Evolutionary conservation across 2,888 invertebrate genomes (phyloP).

Genomic region (Drosophila hamatofila): DNA sequence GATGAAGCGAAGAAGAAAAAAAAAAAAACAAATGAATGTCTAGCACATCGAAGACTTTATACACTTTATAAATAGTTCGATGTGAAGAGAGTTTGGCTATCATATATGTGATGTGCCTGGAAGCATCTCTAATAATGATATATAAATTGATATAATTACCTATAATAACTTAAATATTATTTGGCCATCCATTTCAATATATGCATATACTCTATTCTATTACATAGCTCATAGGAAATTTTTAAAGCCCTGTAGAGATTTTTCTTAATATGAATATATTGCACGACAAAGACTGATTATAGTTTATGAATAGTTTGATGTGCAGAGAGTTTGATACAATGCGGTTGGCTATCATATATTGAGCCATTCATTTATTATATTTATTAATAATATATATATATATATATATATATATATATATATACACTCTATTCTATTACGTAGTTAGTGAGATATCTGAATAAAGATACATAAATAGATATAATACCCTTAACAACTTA

Average conservation of each 20-base stretch:
- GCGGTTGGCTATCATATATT: no score
- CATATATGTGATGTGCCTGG: not conserved
- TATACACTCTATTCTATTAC: no score
- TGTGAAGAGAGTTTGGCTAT: not conserved
- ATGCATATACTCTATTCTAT: not conserved
- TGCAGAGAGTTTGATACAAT: no score
- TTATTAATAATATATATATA: no score
- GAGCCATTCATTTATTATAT: no score
- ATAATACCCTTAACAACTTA: not conserved
- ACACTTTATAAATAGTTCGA: not conserved
- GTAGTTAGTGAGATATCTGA: no score
- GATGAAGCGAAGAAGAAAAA: not conserved
- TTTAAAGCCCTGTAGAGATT: not conserved
- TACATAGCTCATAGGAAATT: not conserved
- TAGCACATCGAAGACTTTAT: not conserved
- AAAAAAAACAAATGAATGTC: not conserved
- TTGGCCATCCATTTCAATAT: not conserved
- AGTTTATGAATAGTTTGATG: no score
- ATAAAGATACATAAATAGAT: not conserved
- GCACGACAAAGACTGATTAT: no score
- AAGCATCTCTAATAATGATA: not conserved
- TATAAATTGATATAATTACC: not conserved
- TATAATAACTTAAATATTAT: not conserved
- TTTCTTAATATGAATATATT: no score
- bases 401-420: no score